Evolutionary conservation across 2,888 invertebrate species (phyloP).

Genomic region (Drosophila parthenogenetica): DNA sequence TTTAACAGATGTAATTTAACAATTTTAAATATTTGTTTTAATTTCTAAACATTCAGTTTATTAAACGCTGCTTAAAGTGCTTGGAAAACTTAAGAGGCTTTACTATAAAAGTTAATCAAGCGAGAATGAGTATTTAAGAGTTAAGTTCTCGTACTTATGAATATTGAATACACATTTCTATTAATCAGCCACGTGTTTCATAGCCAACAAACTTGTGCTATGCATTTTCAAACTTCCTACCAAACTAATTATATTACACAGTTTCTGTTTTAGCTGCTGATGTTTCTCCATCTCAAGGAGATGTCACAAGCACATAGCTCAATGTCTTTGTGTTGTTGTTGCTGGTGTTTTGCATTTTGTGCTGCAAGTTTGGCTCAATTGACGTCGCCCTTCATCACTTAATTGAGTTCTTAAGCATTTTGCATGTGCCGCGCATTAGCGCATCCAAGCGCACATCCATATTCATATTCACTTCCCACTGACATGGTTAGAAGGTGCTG

Average conservation of each 20-base stretch:
- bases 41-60: no score
- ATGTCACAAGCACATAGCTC: constrained; percentile 7
- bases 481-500: constrained; percentile 13
- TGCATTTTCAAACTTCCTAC: constrained; percentile 7
- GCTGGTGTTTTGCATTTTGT: constrained; percentile 24
- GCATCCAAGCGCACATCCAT: constrained; percentile 57
- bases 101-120: background rate
- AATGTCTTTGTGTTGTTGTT: constrained; percentile 1
- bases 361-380: constrained; percentile 35
- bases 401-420: constrained; percentile 68
- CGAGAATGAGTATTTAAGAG: background rate
- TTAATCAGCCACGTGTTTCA: constrained; percentile 8
- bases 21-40: no score
- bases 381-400: constrained; percentile 54
- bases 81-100: no score
- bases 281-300: constrained; percentile 3
- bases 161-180: constrained; percentile 1
- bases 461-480: constrained; percentile 39
- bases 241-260: constrained; percentile 46
- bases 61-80: no score
- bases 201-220: background rate
- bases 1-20: no score
- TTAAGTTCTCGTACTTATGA: constrained; percentile 2
- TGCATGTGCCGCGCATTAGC: constrained; percentile 54
- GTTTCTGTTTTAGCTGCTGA: constrained; percentile 11